Evolutionary conservation across 2,113 vertebrate species (phyloP).

Genomic region (Cyanoramphus novaezelandiae): DNA sequence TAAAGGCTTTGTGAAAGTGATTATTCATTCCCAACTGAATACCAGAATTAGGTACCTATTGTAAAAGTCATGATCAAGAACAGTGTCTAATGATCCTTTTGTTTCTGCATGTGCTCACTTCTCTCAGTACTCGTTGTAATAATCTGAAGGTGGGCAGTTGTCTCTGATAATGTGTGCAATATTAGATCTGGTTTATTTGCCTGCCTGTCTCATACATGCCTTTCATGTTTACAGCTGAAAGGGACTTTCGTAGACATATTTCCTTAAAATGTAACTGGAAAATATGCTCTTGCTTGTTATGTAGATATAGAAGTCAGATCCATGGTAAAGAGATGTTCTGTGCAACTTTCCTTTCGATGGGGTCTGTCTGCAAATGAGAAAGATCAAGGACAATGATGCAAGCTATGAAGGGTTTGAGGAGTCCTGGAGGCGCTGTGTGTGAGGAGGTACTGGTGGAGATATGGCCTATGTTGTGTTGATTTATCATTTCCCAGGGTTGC

Average conservation of each 20-base stretch:
- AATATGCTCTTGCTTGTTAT: background rate
- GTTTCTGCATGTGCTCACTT: background rate
- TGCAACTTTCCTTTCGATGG: background rate
- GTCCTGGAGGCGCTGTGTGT: background rate
- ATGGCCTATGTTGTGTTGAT: background rate
- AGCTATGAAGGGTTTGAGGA: background rate
- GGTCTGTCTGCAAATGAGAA: background rate
- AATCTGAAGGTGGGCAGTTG: background rate
- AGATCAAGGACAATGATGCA: background rate
- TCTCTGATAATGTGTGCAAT: background rate
- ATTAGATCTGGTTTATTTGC: too few relatives aligned
- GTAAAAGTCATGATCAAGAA: too few relatives aligned
- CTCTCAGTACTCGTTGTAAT: background rate
- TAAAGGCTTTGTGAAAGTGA: background rate
- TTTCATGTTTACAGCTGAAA: background rate
- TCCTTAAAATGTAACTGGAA: background rate
- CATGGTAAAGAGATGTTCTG: background rate
- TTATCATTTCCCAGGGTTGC: too few relatives aligned
- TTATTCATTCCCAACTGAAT: background rate
- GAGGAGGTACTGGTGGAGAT: background rate
- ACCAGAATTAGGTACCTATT: background rate
- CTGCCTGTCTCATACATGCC: background rate
- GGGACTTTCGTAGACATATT: background rate
- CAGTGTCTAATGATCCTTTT: accelerated
- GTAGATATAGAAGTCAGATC: background rate